phyloP scores from a whole-genome alignment of 1,140 invertebrate genomes.

The Ceratina australensis region DNA sequence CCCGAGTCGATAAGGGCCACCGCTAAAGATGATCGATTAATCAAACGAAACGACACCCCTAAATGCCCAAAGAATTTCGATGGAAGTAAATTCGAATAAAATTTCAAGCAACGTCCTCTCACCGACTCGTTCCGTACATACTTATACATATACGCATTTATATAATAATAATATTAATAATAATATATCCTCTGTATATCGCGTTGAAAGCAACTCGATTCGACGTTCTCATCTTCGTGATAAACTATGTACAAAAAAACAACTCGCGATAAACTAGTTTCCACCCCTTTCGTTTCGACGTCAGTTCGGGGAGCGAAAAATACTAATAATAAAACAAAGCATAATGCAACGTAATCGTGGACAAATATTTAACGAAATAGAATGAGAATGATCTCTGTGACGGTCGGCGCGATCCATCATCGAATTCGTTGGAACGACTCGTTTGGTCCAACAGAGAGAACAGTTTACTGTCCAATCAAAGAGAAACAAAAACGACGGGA shows the following conservation, averaged over 20 bases:
- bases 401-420: not conserved
- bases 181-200: conserved; percentile 51
- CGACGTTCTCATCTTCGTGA: conserved; percentile 11
- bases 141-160: conserved; percentile 67
- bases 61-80: too few species aligned
- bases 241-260: conserved; percentile 73
- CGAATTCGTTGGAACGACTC: conserved; percentile 16
- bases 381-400: not conserved
- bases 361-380: conserved; percentile 13
- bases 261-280: conserved; percentile 49
- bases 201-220: conserved; percentile 55
- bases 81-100: too few species aligned
- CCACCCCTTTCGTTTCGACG: not conserved
- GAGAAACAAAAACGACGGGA: conserved; percentile 39
- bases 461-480: conserved; percentile 24
- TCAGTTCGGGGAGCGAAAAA: not conserved
- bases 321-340: not conserved
- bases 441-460: not conserved
- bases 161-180: conserved; percentile 38
- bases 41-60: too few species aligned
- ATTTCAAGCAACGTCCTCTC: too few species aligned
- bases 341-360: not conserved
- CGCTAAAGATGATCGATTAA: too few species aligned
- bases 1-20: too few species aligned
- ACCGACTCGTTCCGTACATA: not conserved